phyloP scores from a whole-genome alignment of 2,113 vertebrate genomes.

The Oxygymnocypris stewartii region DNA sequence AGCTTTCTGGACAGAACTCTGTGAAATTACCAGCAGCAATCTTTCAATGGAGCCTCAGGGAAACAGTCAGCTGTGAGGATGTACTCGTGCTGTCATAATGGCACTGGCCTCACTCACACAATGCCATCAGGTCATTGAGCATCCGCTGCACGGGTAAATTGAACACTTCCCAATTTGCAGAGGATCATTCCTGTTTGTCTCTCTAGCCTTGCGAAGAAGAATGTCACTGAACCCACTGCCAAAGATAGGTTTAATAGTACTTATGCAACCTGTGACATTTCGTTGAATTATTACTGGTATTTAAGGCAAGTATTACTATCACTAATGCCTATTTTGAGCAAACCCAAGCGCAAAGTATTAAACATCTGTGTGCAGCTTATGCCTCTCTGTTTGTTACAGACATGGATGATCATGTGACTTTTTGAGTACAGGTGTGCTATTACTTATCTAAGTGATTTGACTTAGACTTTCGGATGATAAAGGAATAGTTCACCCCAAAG shows the following conservation, averaged over 20 bases:
- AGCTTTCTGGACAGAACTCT: neutral
- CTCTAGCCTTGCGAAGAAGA: neutral
- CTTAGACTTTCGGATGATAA: neutral
- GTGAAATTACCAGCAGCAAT: slow-evolving; percentile 33
- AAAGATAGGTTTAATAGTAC: neutral
- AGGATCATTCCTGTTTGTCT: neutral
- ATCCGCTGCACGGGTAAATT: slow-evolving; percentile 27
- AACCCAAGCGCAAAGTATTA: neutral
- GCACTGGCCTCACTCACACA: slow-evolving; percentile 40
- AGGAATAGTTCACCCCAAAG: no score
- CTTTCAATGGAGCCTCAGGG: slow-evolving; percentile 17
- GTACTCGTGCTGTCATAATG: slow-evolving; percentile 39
- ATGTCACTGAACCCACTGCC: neutral
- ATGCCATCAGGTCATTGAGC: slow-evolving; percentile 44
- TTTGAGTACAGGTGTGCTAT: neutral
- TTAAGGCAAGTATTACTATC: no score
- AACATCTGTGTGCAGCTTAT: neutral
- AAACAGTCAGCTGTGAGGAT: slow-evolving; percentile 36
- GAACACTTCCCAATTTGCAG: slow-evolving; percentile 21
- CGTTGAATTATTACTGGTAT: neutral
- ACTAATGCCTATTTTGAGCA: no score
- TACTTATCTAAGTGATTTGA: neutral
- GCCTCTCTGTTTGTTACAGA: neutral
- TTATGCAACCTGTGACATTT: neutral
- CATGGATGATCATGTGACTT: neutral